Percentiles rank a stretch among this genome's conserved stretches.
Evolutionary conservation across 1,140 invertebrate genomes (phyloP).

Genomic region (Grapholita molesta): DNA sequence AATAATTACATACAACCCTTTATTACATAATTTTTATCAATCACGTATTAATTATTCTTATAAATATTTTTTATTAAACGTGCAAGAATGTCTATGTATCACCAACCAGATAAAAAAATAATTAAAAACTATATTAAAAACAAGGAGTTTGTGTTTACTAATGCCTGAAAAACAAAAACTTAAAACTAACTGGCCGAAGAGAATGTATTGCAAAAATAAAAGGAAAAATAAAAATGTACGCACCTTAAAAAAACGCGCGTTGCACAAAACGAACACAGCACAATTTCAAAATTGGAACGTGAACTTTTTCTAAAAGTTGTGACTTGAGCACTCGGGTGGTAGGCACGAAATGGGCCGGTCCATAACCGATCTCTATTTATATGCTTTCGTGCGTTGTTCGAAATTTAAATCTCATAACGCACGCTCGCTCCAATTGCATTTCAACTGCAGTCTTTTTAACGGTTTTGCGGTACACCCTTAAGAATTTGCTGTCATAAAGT

Average conservation of each 20-base stretch:
- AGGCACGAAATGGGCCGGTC: background rate
- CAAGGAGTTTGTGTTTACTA: background rate
- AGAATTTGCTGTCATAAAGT: background rate
- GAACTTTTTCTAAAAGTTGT: background rate
- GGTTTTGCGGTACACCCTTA: background rate
- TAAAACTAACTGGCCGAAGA: too few species aligned
- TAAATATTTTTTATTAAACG: background rate
- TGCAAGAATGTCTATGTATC: background rate
- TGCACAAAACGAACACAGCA: background rate
- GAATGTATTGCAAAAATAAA: background rate
- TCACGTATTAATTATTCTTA: background rate
- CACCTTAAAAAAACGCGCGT: background rate
- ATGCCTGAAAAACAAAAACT: too few species aligned
- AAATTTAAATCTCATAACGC: constrained; percentile 3
- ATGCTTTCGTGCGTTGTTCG: background rate
- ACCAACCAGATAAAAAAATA: background rate
- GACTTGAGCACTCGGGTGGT: background rate
- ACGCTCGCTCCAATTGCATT: background rate
- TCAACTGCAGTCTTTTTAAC: background rate
- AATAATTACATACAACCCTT: background rate
- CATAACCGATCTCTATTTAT: background rate
- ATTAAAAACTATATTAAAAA: background rate
- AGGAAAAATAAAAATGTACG: background rate
- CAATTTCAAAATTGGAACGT: background rate
- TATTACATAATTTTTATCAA: background rate